Evolutionary conservation across 2,888 invertebrate genomes (phyloP).

Genomic region (Platycnemis pennipes): DNA sequence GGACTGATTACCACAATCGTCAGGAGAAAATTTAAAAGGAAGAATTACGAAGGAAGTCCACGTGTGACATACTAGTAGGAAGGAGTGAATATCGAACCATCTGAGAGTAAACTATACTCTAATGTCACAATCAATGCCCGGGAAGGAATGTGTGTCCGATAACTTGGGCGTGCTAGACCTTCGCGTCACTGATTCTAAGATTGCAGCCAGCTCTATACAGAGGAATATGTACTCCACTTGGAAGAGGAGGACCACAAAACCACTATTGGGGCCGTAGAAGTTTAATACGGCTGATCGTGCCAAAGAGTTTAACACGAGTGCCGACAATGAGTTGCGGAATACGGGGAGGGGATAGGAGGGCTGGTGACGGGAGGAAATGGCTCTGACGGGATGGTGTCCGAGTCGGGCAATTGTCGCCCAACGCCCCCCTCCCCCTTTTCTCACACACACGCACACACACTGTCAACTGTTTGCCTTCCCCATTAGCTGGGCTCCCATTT

Average conservation of each 20-base stretch:
- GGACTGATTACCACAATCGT: too few species aligned
- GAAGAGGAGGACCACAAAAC: background rate
- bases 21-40: too few species aligned
- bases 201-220: background rate
- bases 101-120: too few species aligned
- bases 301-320: background rate
- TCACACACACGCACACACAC: too few species aligned
- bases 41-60: too few species aligned
- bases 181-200: too few species aligned
- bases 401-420: background rate
- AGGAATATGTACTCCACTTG: background rate
- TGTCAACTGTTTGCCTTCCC: constrained; percentile 44
- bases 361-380: background rate
- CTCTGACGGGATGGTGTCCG: background rate
- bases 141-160: too few species aligned
- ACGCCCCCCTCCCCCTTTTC: background rate
- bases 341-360: background rate
- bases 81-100: too few species aligned
- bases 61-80: too few species aligned
- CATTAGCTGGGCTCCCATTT: constrained; percentile 19
- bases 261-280: background rate
- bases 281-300: background rate
- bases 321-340: background rate
- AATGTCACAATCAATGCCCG: too few species aligned
- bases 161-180: too few species aligned